Percentiles rank a stretch among this genome's conserved stretches.
phyloP scores from a whole-genome alignment of 2,888 invertebrate species.

The Drosophila buzzatii region DNA sequence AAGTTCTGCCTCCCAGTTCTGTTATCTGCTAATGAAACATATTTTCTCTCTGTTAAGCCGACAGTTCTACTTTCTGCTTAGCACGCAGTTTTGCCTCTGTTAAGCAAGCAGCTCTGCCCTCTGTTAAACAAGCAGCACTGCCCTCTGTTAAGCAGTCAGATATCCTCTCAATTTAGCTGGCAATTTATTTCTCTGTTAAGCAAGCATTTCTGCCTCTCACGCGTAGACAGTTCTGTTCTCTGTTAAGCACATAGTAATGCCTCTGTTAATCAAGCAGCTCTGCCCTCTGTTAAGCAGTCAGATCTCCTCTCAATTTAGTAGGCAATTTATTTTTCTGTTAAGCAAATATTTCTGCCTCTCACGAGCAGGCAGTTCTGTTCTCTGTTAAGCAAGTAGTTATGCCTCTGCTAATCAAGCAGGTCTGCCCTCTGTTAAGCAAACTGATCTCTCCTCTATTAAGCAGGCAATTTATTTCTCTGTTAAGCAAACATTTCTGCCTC shows the following conservation, averaged over 20 bases:
- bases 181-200: neutral
- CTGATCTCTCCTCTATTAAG: neutral
- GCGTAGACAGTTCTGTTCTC: neutral
- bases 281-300: too few species aligned
- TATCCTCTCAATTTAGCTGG: neutral
- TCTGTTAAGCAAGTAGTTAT: too few species aligned
- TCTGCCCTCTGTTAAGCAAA: too few species aligned
- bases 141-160: neutral
- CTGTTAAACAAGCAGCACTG: neutral
- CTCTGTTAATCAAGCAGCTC: too few species aligned
- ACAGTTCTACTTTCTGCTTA: neutral
- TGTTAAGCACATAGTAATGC: neutral
- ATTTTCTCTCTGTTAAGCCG: neutral
- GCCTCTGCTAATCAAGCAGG: neutral
- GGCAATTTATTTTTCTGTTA: too few species aligned
- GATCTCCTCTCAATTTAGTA: too few species aligned
- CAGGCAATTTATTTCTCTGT: neutral
- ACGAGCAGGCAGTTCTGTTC: too few species aligned
- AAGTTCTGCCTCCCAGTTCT: neutral
- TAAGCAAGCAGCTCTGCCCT: neutral
- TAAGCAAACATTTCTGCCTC: neutral
- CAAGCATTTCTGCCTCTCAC: too few species aligned
- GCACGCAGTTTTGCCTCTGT: neutral
- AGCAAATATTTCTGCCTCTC: too few species aligned
- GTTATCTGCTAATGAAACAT: neutral